These are phyloP conservation scores for Lasaia peninsularis DNA, from an alignment of 1,140 invertebrate genomes.

Conservation along the genomic window DNA sequence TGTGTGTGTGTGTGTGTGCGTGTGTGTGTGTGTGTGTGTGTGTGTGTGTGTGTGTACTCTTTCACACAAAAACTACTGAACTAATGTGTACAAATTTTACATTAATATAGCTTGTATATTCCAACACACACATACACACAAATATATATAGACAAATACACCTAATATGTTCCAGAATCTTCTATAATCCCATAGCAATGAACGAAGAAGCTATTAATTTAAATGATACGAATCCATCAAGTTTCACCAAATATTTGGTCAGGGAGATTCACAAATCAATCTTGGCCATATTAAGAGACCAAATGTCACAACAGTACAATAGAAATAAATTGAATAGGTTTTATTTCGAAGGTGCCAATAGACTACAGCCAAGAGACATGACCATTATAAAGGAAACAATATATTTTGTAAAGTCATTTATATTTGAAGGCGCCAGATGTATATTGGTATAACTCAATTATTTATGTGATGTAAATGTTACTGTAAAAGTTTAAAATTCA, in stretches of 20 bases:
- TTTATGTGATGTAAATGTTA: background rate
- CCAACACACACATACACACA: background rate
- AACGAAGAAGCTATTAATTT: background rate
- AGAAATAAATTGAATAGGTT: slow-evolving; percentile 24
- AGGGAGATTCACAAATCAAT: slow-evolving; percentile 44
- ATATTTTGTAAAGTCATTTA: slow-evolving; percentile 17
- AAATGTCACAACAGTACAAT: slow-evolving; percentile 52
- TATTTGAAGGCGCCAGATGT: slow-evolving; percentile 5
- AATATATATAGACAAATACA: background rate
- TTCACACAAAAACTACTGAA: too few relatives aligned
- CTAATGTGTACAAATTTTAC: too few relatives aligned
- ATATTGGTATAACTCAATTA: background rate
- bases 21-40: too few relatives aligned
- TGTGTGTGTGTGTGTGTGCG: too few relatives aligned
- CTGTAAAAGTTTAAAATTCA: too few relatives aligned
- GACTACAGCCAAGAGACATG: slow-evolving; percentile 23
- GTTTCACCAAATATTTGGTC: slow-evolving; percentile 29
- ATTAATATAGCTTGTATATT: too few relatives aligned
- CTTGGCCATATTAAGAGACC: slow-evolving; percentile 51
- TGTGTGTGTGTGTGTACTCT: too few relatives aligned
- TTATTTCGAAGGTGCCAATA: slow-evolving; percentile 27
- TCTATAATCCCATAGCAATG: background rate
- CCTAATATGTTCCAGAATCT: background rate
- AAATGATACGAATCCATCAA: slow-evolving; percentile 14
- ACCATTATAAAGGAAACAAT: slow-evolving; percentile 31